Conservation (phyloP, 2,113 vertebrate genomes). For the Oceanodroma tethys region DNA sequence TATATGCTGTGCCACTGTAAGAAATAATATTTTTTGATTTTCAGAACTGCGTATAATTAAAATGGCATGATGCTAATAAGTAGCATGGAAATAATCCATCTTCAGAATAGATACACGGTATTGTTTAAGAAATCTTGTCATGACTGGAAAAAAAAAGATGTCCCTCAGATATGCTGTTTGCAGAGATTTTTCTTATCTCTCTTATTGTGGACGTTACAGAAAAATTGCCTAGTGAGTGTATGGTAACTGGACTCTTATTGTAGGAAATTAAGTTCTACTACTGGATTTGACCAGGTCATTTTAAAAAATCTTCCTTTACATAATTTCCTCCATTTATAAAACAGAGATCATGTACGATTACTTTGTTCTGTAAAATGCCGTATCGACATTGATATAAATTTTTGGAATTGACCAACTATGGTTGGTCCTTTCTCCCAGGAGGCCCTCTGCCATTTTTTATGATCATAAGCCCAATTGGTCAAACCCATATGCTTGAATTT, state of each 20-base stretch:
- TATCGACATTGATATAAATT: not conserved
- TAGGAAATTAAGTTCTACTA: not conserved
- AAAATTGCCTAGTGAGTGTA: not conserved
- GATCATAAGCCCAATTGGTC: not conserved
- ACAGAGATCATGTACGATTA: not conserved
- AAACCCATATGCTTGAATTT: not conserved
- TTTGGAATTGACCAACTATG: not conserved
- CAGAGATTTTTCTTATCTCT: not conserved
- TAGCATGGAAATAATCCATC: not conserved
- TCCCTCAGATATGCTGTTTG: not conserved
- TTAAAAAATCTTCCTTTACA: not conserved
- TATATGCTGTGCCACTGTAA: not conserved
- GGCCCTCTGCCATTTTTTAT: not conserved
- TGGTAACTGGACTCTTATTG: not conserved
- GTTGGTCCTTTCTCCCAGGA: not conserved
- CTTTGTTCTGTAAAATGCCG: not conserved
- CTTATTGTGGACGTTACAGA: not conserved
- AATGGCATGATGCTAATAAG: not conserved
- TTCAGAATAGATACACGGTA: not conserved
- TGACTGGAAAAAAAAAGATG: not conserved
- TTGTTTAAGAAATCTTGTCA: not conserved
- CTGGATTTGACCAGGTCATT: not conserved
- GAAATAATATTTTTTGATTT: not conserved
- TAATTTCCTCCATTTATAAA: not conserved
- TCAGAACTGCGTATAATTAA: not conserved